phyloP scores from a whole-genome alignment of 2,113 vertebrate genomes.

The Tonatia bakeri region DNA sequence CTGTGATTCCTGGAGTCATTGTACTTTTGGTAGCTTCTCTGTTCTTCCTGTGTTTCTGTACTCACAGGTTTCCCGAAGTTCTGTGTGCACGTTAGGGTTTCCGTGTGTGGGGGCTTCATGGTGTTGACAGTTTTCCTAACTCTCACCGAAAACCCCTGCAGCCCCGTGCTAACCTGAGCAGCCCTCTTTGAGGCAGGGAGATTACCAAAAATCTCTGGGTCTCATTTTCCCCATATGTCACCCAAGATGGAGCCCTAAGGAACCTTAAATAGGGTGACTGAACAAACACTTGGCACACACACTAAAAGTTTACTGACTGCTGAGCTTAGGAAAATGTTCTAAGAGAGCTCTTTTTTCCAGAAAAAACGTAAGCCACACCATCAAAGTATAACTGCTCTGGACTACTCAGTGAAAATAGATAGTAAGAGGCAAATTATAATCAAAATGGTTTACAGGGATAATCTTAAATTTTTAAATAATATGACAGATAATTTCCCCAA shows the following conservation, averaged over 20 bases:
- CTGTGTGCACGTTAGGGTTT: neutral
- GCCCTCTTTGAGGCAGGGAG: neutral
- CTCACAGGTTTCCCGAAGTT: neutral
- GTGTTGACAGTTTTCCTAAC: neutral
- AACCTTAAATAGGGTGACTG: neutral
- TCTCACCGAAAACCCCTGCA: neutral
- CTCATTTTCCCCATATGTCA: slow-evolving; percentile 21
- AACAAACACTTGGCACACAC: neutral
- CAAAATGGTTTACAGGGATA: slow-evolving; percentile 28
- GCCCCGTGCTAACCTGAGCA: neutral
- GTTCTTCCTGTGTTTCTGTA: neutral
- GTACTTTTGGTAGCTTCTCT: neutral
- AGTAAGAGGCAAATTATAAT: neutral
- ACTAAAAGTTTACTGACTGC: neutral
- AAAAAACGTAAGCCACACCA: slow-evolving; percentile 16
- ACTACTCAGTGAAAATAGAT: neutral
- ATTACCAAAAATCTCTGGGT: neutral
- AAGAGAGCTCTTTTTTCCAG: neutral
- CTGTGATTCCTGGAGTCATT: neutral
- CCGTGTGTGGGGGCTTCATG: neutral
- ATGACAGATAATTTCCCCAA: neutral
- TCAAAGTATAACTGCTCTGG: slow-evolving; percentile 12
- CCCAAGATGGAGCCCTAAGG: neutral
- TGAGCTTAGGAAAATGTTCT: slow-evolving; percentile 20
- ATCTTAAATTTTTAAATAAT: slow-evolving; percentile 14